These are phyloP conservation scores for Falco columbarius DNA, from an alignment of 2,797 vertebrate genomes.

Conservation along the genomic window DNA sequence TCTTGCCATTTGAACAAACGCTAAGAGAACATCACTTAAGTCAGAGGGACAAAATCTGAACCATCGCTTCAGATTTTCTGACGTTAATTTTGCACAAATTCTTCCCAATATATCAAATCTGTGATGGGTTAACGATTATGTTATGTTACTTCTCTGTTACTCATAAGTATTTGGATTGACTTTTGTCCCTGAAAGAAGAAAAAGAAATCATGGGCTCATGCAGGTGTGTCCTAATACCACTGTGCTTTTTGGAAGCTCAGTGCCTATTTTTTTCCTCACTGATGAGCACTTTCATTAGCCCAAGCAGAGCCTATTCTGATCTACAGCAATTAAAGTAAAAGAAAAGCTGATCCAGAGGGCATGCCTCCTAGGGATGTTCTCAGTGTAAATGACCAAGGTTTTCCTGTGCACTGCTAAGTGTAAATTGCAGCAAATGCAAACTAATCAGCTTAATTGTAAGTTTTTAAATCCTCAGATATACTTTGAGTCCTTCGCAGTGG, in stretches of 20 bases:
- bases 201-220: background rate
- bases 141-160: background rate
- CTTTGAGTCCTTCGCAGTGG: background rate
- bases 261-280: background rate
- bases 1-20: background rate
- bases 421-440: background rate
- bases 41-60: background rate
- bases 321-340: background rate
- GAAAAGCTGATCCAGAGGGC: background rate
- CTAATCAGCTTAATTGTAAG: background rate
- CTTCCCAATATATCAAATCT: background rate
- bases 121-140: background rate
- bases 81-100: background rate
- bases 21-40: background rate
- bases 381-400: background rate
- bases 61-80: background rate
- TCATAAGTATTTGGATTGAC: background rate
- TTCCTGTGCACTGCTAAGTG: background rate
- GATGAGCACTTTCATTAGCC: background rate
- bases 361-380: background rate
- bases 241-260: background rate
- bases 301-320: background rate
- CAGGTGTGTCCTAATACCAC: background rate
- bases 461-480: background rate
- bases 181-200: background rate